These are phyloP conservation scores for Anastrepha obliqua DNA, from an alignment of 1,140 invertebrate genomes.

Conservation along the genomic window DNA sequence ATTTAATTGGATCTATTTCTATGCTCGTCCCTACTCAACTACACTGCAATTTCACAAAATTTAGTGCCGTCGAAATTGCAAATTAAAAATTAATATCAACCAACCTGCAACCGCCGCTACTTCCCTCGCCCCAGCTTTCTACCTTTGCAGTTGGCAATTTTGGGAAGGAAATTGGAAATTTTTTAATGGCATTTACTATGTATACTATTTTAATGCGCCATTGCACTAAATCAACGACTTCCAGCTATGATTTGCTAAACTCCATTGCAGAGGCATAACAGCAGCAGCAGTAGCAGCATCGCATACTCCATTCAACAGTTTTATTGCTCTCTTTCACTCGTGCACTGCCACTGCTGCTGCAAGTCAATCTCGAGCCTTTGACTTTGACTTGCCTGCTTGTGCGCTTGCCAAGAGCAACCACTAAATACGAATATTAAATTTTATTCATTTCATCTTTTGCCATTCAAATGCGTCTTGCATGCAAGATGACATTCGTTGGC, in stretches of 20 bases:
- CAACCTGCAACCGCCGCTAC: background rate
- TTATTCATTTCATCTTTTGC: conserved; percentile 52
- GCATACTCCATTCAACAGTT: background rate
- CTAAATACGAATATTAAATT: conserved; percentile 51
- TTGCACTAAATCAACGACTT: conserved; percentile 50
- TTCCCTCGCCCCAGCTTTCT: background rate
- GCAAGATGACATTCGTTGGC: background rate
- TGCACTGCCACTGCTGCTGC: background rate
- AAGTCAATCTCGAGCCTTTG: background rate
- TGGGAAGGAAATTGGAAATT: conserved; percentile 31
- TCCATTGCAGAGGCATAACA: conserved; percentile 21
- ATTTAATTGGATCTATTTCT: background rate
- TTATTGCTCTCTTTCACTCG: background rate
- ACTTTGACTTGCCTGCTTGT: background rate
- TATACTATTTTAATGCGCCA: conserved; percentile 45
- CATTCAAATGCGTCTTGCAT: conserved; percentile 32
- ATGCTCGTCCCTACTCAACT: conserved; percentile 20
- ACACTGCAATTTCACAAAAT: conserved; percentile 30
- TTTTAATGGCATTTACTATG: conserved; percentile 30
- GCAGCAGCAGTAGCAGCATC: background rate
- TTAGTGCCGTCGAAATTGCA: conserved; percentile 14
- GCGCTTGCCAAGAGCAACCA: background rate
- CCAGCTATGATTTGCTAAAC: conserved; percentile 46
- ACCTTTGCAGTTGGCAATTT: conserved; percentile 19
- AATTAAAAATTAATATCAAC: conserved; percentile 43